Percentiles rank a stretch among this genome's conserved stretches.
phyloP scores from a whole-genome alignment of 2,888 invertebrate genomes.

The Coelinius sp. region DNA sequence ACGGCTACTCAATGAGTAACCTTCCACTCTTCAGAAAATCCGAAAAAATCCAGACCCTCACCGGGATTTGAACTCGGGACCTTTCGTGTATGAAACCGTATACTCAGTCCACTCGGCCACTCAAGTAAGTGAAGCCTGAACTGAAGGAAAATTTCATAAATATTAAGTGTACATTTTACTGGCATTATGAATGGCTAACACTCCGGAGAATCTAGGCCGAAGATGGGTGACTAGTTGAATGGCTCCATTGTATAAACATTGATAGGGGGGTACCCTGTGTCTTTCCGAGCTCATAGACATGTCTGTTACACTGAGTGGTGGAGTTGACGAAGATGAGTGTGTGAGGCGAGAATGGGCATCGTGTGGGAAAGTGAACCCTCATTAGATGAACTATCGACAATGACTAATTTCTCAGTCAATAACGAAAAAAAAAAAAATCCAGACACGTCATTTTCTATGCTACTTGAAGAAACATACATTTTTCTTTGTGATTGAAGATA shows the following conservation, averaged over 20 bases:
- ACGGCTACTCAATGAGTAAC: too few species aligned
- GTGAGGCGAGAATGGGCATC: slow-evolving; percentile 27
- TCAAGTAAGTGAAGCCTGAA: too few species aligned
- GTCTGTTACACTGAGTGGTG: slow-evolving; percentile 36
- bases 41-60: too few species aligned
- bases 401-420: slow-evolving; percentile 15
- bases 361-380: slow-evolving; percentile 11
- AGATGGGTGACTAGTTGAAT: background rate
- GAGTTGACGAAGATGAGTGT: slow-evolving; percentile 44
- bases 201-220: background rate
- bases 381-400: background rate
- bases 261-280: slow-evolving; percentile 24
- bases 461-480: background rate
- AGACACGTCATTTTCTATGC: background rate
- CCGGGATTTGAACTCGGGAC: too few species aligned
- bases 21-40: too few species aligned
- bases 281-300: slow-evolving; percentile 41
- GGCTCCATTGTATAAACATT: slow-evolving; percentile 7
- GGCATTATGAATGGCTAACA: background rate
- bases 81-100: too few species aligned
- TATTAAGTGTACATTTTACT: background rate
- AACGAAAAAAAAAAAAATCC: slow-evolving; percentile 7
- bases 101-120: too few species aligned
- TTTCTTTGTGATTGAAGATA: background rate
- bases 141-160: background rate